A percentile compares a stretch with the other conserved stretches of the same genome.
Evolutionary conservation across 2,888 invertebrate genomes (phyloP).

Genomic region (Esperia sulphurella): DNA sequence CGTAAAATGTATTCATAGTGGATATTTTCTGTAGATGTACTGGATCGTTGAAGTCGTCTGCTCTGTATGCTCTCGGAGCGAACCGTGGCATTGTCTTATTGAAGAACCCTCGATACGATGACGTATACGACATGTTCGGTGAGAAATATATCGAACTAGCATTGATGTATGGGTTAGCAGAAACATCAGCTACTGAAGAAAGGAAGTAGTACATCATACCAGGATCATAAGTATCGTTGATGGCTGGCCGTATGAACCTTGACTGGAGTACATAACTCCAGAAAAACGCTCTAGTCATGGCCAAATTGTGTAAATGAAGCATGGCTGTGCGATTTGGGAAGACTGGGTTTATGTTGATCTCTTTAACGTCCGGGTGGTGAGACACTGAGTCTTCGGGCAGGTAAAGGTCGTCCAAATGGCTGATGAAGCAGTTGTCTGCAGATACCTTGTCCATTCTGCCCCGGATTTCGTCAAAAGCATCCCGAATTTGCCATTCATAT

Average conservation of each 20-base stretch:
- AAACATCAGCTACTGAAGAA: slow-evolving; percentile 96
- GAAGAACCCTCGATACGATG: slow-evolving; percentile 96
- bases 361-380: slow-evolving; percentile 95
- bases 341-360: slow-evolving; percentile 95
- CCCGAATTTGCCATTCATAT: slow-evolving; percentile 94
- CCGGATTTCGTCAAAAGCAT: slow-evolving; percentile 93
- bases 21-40: slow-evolving; percentile 96
- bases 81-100: slow-evolving; percentile 97
- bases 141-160: slow-evolving; percentile 96
- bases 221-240: slow-evolving; percentile 96
- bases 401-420: slow-evolving; percentile 90
- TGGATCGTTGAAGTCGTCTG: slow-evolving; percentile 97
- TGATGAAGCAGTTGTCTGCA: slow-evolving; percentile 93
- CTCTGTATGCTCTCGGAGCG: slow-evolving; percentile 94
- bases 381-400: slow-evolving; percentile 92
- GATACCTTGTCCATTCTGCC: slow-evolving; percentile 90
- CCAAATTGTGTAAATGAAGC: slow-evolving; percentile 96
- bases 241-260: slow-evolving; percentile 92
- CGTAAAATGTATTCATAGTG: slow-evolving; percentile 93
- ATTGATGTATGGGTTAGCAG: slow-evolving; percentile 94
- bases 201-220: slow-evolving; percentile 99
- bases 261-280: slow-evolving; percentile 97
- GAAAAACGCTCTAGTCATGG: slow-evolving; percentile 96
- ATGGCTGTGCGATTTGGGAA: slow-evolving; percentile 96
- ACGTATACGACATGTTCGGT: slow-evolving; percentile 95